Conservation (phyloP, 2,113 vertebrate genomes). For the Ellobius talpinus region DNA sequence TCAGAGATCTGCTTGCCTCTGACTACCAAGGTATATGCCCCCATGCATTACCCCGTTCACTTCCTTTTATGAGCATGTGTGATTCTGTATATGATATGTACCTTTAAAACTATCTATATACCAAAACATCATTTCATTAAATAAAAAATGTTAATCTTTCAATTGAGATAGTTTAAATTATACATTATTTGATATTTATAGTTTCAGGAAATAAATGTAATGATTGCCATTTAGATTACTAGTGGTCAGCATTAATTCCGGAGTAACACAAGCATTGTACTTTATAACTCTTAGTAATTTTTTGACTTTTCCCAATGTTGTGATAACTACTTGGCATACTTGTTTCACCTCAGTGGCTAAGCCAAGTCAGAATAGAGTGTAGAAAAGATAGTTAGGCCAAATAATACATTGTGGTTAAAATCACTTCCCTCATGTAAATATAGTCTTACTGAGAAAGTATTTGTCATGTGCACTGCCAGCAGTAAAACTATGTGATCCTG, state of each 20-base stretch:
- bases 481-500: not conserved
- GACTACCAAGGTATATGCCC: not conserved
- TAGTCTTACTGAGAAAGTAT: constrained; percentile 50
- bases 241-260: not conserved
- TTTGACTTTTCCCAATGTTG: constrained; percentile 37
- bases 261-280: not conserved
- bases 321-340: constrained; percentile 7
- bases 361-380: constrained; percentile 40
- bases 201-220: not conserved
- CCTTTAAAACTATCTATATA: not conserved
- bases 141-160: not conserved
- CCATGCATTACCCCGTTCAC: not conserved
- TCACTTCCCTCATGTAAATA: constrained; percentile 65
- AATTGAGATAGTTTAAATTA: not conserved
- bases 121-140: not conserved
- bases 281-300: not conserved
- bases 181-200: constrained; percentile 36
- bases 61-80: not conserved
- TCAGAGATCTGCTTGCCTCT: not conserved
- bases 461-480: constrained; percentile 21
- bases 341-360: constrained; percentile 42
- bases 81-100: not conserved
- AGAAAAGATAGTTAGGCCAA: constrained; percentile 50
- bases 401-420: constrained; percentile 53
- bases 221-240: not conserved